Percentiles rank a stretch among this genome's conserved stretches.
Conservation (phyloP, 2,113 vertebrate species). For the Sander lucioperca region DNA sequence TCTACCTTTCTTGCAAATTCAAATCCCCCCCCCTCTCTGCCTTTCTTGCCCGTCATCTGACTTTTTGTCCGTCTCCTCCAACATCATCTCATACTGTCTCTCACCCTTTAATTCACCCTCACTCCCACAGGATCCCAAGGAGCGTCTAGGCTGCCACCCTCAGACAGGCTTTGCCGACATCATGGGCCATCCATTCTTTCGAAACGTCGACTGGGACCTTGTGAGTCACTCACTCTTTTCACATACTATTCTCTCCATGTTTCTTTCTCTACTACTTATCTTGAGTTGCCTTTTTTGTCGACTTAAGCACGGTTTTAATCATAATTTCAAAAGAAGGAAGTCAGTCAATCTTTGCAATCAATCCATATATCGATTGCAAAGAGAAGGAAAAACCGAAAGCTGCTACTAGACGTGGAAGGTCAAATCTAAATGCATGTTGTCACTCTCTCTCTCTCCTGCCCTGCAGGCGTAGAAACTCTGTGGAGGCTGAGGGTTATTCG, state of each 20-base stretch:
- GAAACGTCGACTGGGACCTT: slow-evolving; percentile 98
- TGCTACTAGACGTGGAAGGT: slow-evolving; percentile 41
- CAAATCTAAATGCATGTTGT: slow-evolving; percentile 45
- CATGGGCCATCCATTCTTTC: slow-evolving; percentile 96
- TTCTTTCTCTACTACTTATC: neutral
- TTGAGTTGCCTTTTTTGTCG: neutral
- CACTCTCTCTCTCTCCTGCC: slow-evolving; percentile 9
- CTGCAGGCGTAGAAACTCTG: slow-evolving; percentile 25
- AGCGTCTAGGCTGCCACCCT: slow-evolving; percentile 97
- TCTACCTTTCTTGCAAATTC: neutral
- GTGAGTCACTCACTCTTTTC: slow-evolving; percentile 82
- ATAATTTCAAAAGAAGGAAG: slow-evolving; percentile 16
- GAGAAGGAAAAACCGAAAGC: slow-evolving; percentile 40
- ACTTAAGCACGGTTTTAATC: neutral
- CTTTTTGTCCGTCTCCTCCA: slow-evolving; percentile 10
- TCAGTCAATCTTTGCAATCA: slow-evolving; percentile 45
- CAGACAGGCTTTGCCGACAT: slow-evolving; percentile 99
- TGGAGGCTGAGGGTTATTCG: slow-evolving; percentile 45
- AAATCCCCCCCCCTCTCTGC: neutral
- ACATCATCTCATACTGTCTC: slow-evolving; percentile 20
- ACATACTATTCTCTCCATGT: neutral
- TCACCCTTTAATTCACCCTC: slow-evolving; percentile 47
- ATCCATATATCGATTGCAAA: slow-evolving; percentile 49
- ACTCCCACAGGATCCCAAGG: slow-evolving; percentile 92
- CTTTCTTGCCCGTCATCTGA: slow-evolving; percentile 6